A percentile compares a stretch with the other conserved stretches of the same genome.
Evolutionary conservation across 2,888 invertebrate species (phyloP).

Genomic region (Gryllus longicercus): DNA sequence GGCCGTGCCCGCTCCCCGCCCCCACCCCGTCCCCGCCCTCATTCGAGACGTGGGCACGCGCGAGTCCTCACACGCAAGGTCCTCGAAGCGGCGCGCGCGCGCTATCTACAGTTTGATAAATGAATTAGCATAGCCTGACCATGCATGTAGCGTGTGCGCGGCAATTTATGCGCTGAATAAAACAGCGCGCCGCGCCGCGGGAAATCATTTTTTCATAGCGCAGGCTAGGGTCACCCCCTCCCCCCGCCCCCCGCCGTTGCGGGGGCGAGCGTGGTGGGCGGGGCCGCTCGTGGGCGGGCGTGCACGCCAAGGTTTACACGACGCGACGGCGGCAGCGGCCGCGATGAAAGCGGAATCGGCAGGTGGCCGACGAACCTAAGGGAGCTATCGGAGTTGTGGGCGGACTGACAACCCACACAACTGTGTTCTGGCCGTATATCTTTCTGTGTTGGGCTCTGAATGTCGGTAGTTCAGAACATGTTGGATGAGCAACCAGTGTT

Average conservation of each 20-base stretch:
- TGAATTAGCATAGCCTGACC: constrained; percentile 17
- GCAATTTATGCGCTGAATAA: constrained; percentile 10
- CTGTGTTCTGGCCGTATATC: too few species aligned
- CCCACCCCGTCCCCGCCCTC: too few species aligned
- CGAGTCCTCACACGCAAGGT: background rate
- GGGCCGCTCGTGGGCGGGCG: background rate
- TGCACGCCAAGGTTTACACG: background rate
- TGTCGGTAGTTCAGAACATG: too few species aligned
- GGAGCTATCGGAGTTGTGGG: too few species aligned
- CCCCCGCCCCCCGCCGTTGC: background rate
- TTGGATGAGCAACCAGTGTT: too few species aligned
- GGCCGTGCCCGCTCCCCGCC: too few species aligned
- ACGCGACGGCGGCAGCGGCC: background rate
- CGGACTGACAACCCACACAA: too few species aligned
- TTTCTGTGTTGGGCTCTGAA: too few species aligned
- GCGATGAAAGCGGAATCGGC: too few species aligned
- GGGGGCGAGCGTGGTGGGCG: background rate
- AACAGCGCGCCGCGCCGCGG: background rate
- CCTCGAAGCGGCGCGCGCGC: background rate
- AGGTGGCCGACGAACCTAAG: too few species aligned
- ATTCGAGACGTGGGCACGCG: too few species aligned
- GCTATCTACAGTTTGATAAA: constrained; percentile 7
- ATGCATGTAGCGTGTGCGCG: background rate
- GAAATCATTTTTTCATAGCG: constrained; percentile 8
- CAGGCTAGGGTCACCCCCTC: background rate